Conservation (phyloP, 2,888 invertebrate species). For the Myathropa florea region DNA sequence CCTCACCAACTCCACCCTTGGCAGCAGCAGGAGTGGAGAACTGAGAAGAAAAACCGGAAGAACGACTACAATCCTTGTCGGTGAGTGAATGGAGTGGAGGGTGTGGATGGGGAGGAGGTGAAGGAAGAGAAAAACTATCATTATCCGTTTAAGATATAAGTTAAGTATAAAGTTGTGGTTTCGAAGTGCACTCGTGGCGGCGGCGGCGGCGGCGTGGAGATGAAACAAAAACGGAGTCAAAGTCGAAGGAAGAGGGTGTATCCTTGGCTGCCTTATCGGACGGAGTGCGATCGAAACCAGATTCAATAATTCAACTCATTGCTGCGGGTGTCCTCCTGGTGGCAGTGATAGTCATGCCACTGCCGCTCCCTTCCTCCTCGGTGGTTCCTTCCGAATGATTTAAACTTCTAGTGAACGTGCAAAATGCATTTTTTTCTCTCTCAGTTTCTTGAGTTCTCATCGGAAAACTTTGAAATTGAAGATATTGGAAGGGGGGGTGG, state of each 20-base stretch:
- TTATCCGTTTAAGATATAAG: conserved; percentile 71
- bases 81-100: background rate
- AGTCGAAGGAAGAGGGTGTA: conserved; percentile 28
- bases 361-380: background rate
- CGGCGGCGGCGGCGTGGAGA: too few species aligned
- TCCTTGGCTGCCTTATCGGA: conserved; percentile 26
- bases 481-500: background rate
- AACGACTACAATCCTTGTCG: background rate
- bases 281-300: conserved; percentile 67
- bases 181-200: conserved; percentile 31
- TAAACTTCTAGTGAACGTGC: conserved; percentile 63
- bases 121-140: conserved; percentile 56
- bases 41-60: conserved; percentile 1
- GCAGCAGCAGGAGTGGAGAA: background rate
- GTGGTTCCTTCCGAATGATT: conserved; percentile 58
- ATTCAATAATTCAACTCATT: conserved; percentile 69
- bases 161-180: conserved; percentile 65
- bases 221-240: conserved; percentile 30
- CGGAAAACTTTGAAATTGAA: background rate
- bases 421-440: conserved; percentile 21
- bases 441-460: background rate
- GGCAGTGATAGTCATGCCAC: conserved; percentile 14
- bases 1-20: background rate
- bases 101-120: background rate
- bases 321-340: conserved; percentile 29